Evolutionary conservation across 1,140 invertebrate species (phyloP), one percentile per base, ranked within the genome.

Genomic region (Drosophila littoralis): DNA sequence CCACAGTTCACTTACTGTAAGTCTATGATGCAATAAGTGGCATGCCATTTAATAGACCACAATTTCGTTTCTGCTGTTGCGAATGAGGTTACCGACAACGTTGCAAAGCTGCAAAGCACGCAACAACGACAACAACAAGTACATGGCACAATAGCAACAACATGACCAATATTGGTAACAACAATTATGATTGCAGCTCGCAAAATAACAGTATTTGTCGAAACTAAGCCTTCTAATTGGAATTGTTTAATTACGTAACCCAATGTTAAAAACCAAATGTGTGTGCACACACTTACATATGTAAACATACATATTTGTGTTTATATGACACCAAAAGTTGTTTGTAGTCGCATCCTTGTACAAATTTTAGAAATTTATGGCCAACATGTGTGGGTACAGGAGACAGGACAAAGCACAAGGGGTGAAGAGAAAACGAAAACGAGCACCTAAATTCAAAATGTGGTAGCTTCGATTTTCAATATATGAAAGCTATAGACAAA

Each of bases 21-120:
- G 42, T 67, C 59, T 54, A 68, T 75, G 77, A 65, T 63, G 77
- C 77, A 79, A 80, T 80, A 80, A 79, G 71, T 79, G 77, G 77
- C 77, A 75, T 80, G 72, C 77, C 78, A 80, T 71, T 80, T 75
- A 75, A 75, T 80, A 80, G 78, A 80, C 78, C 72, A 50, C 78
- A 80, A 80, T 80, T 80, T 80, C 60, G 68, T 80, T 80, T 70
- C 51, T 58, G 58, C 17, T 59, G 74, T 58, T 79, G 51, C 45
- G 51, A 79, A 75, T 54, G 43, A 79, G 58, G 55, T 58, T 73
- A 51, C 57, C 40, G 52, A 38, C 59, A 50, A 43, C 28, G 35
- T 58, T 43, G 54, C 59, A 13, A 57, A 10, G 33, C 58, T 43
- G 54, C 59, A 13, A 57, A 10, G 33, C 58, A 59, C 17, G 55